A percentile compares a stretch with the other conserved stretches of the same genome.
phyloP scores from a whole-genome alignment of 2,888 invertebrate species.

The Meandrusa payeni region DNA sequence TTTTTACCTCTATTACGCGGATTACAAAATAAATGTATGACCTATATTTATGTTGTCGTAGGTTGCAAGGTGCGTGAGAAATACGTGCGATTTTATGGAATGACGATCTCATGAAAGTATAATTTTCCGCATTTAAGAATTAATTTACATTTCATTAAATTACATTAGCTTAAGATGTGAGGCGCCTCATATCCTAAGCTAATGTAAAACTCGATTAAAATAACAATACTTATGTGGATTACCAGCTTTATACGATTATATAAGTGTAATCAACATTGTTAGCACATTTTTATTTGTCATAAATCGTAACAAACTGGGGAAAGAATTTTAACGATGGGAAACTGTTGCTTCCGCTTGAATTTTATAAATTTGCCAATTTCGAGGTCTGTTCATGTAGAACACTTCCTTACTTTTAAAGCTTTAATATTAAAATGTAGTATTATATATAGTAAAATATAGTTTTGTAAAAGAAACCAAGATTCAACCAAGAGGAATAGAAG shows the following conservation, averaged over 20 bases:
- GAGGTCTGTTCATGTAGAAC: too few relatives aligned
- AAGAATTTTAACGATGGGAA: slow-evolving; percentile 6
- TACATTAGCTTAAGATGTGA: too few relatives aligned
- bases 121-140: slow-evolving; percentile 29
- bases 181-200: slow-evolving; percentile 23
- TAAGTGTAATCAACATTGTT: slow-evolving; percentile 1
- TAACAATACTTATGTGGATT: slow-evolving; percentile 13
- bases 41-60: slow-evolving; percentile 21
- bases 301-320: neutral
- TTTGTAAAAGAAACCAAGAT: too few relatives aligned
- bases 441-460: too few relatives aligned
- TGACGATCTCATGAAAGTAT: slow-evolving; percentile 29
- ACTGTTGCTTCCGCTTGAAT: neutral
- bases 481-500: too few relatives aligned
- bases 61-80: slow-evolving; percentile 15
- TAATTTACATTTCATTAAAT: slow-evolving; percentile 31
- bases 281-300: neutral
- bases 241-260: slow-evolving; percentile 14
- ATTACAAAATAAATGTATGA: slow-evolving; percentile 2
- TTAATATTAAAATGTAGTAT: too few relatives aligned
- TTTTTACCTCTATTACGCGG: neutral
- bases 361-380: neutral
- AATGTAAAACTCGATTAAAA: slow-evolving; percentile 21
- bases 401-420: too few relatives aligned
- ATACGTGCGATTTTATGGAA: slow-evolving; percentile 4